Evolutionary conservation across 2,888 invertebrate genomes (phyloP), one percentile per base, ranked within the genome.

Genomic region (Cosmia trapezina): DNA sequence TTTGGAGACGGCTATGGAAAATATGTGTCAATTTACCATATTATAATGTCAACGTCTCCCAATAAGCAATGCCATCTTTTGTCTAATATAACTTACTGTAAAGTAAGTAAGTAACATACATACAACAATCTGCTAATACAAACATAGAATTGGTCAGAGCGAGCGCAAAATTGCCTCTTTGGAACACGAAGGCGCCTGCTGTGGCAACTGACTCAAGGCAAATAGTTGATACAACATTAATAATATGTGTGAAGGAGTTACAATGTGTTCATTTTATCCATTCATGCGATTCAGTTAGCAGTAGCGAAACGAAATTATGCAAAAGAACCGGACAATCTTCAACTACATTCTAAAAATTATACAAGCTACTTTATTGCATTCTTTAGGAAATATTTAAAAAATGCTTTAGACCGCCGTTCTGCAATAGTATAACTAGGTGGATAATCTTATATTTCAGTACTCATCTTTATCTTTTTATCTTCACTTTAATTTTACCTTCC

Each of bases 161-260:
- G 11, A 17, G 64, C 56, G 70, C 22, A 73, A 78, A 65, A 66
- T 83, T 81, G 80, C 74, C 54, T n/a, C 3, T 62, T 54, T 72
- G 37, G 14, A 69, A 73, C 41, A 56, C 11, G 19, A 69, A 81
- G 78, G 78, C 77, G 72, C 70, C 61, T 53, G 14, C 14, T 60
- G 28, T 37, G 11, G 53, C 61, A 66, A 60, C 73, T 47, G 37
- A 37, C 43, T 79, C 70, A 76, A 78, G 71, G 77, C 68, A 67
- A 75, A 73, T 56, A 1, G 47, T 63, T 60, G 65, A 73, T 71
- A 68, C 68, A 76, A 61, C 51, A 45, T 33, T 51, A 73, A 70
- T 71, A 53, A 17, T 54, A 76, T 53, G 63, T 62, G 70, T 77
- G 75, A 77, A 80, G 57, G 60, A 68, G 78, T 47, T 69, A 60